A percentile compares a stretch with the other conserved stretches of the same genome.
Evolutionary conservation across 2,888 invertebrate species (phyloP).

Genomic region (Meganola albula): DNA sequence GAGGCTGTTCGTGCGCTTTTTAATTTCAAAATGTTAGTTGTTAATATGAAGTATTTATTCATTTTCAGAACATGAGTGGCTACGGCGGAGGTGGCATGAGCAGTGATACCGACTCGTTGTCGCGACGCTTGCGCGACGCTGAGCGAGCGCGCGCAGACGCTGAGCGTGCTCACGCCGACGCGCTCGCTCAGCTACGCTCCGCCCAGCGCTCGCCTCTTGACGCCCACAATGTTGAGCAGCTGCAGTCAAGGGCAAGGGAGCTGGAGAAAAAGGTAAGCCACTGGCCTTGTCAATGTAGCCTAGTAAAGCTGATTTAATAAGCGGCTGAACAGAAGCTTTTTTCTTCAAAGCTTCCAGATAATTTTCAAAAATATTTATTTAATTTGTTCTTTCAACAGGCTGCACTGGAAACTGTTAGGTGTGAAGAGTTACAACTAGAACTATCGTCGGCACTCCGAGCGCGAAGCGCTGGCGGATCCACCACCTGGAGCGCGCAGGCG

Average conservation of each 20-base stretch:
- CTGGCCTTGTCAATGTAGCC: no score
- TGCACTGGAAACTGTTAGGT: constrained; percentile 82
- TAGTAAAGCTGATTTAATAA: no score
- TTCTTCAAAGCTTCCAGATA: no score
- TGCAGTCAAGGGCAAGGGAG: constrained; percentile 91
- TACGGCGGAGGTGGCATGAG: constrained; percentile 54
- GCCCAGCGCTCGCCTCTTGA: constrained; percentile 66
- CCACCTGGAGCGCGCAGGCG: constrained; percentile 59
- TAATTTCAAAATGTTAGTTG: no score
- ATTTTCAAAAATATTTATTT: no score
- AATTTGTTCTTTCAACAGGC: constrained; percentile 73
- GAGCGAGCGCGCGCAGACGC: constrained; percentile 86
- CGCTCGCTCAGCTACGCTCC: constrained; percentile 82
- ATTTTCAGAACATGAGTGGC: constrained; percentile 58
- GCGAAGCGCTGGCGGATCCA: constrained; percentile 53
- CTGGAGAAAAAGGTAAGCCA: constrained; percentile 93
- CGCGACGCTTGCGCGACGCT: constrained; percentile 87
- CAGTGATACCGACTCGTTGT: constrained; percentile 76
- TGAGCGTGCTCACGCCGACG: constrained; percentile 87
- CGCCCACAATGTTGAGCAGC: constrained; percentile 80
- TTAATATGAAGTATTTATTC: no score
- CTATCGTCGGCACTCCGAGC: constrained; percentile 83
- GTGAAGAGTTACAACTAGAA: constrained; percentile 94
- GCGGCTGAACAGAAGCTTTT: no score
- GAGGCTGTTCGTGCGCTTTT: no score